These are phyloP conservation scores for Cherax destructor DNA, from an alignment of 1,140 invertebrate genomes.

Conservation along the genomic window DNA sequence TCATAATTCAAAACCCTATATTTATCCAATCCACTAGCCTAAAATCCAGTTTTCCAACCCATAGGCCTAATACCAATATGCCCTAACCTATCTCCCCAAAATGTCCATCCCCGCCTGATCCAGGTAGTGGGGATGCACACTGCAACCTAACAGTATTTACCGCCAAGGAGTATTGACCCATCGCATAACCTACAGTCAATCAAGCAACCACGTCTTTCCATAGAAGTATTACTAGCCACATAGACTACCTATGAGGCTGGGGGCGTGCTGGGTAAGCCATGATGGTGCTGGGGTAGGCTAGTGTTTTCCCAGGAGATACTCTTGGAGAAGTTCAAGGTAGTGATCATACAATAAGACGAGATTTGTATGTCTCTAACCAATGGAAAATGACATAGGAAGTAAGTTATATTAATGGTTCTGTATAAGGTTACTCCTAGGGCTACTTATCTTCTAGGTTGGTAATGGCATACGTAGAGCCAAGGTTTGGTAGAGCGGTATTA, in stretches of 20 bases:
- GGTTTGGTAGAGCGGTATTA: conserved; percentile 56
- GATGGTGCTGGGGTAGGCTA: conserved; percentile 63
- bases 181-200: conserved; percentile 45
- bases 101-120: background rate
- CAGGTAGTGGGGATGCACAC: conserved; percentile 9
- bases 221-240: conserved; percentile 67
- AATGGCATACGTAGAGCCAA: conserved; percentile 63
- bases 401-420: conserved; percentile 69
- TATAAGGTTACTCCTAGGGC: conserved; percentile 67
- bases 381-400: conserved; percentile 67
- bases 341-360: conserved; percentile 50
- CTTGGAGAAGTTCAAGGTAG: conserved; percentile 37
- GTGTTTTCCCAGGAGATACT: conserved; percentile 29
- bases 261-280: conserved; percentile 44
- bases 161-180: conserved; percentile 59
- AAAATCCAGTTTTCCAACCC: background rate
- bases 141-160: conserved; percentile 61
- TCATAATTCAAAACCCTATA: too few relatives aligned
- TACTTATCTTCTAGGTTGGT: conserved; percentile 68
- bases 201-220: conserved; percentile 65
- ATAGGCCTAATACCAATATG: background rate
- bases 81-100: conserved; percentile 13
- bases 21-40: too few relatives aligned
- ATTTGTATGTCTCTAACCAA: conserved; percentile 66
- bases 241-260: conserved; percentile 60